Percentiles rank a stretch among this genome's conserved stretches.
Conservation (phyloP, 2,888 invertebrate species). For the Cerceris ruficornis region DNA sequence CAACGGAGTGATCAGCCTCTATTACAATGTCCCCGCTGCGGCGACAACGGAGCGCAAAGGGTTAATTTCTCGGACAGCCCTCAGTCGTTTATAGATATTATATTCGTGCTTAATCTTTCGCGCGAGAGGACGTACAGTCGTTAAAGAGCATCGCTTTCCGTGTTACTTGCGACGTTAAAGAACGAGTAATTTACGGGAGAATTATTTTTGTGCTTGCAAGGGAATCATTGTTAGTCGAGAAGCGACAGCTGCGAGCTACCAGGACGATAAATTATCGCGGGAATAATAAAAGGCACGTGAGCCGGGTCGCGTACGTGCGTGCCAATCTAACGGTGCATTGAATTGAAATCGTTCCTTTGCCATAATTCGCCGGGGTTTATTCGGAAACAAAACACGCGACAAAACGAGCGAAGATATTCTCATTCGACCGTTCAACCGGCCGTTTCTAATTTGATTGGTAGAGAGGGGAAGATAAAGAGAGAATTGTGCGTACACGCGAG, state of each 20-base stretch:
- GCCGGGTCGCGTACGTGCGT: not conserved
- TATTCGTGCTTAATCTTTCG: not conserved
- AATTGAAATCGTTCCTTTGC: slow-evolving; percentile 32
- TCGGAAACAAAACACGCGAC: slow-evolving; percentile 55
- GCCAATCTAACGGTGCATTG: slow-evolving; percentile 38
- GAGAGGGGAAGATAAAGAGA: not conserved
- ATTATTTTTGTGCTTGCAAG: not conserved
- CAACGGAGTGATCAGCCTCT: no score
- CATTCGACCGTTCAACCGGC: slow-evolving; percentile 64
- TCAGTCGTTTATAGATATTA: no score
- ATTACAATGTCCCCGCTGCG: no score
- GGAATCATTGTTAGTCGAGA: not conserved
- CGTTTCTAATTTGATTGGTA: slow-evolving; percentile 70
- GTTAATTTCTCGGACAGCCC: no score
- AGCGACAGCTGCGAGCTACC: not conserved
- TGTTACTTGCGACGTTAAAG: slow-evolving; percentile 12
- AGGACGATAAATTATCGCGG: slow-evolving; percentile 21
- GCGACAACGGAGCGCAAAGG: no score
- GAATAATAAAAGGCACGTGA: slow-evolving; percentile 10
- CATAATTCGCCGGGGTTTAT: slow-evolving; percentile 19
- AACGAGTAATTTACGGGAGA: slow-evolving; percentile 20
- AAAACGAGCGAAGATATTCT: slow-evolving; percentile 65
- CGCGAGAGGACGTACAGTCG: not conserved
- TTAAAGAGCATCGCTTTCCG: not conserved
- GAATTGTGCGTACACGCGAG: not conserved